Base-by-base conservation (phyloP, 2,113 vertebrate genomes). In the Ictidomys tridecemlineatus region DNA sequence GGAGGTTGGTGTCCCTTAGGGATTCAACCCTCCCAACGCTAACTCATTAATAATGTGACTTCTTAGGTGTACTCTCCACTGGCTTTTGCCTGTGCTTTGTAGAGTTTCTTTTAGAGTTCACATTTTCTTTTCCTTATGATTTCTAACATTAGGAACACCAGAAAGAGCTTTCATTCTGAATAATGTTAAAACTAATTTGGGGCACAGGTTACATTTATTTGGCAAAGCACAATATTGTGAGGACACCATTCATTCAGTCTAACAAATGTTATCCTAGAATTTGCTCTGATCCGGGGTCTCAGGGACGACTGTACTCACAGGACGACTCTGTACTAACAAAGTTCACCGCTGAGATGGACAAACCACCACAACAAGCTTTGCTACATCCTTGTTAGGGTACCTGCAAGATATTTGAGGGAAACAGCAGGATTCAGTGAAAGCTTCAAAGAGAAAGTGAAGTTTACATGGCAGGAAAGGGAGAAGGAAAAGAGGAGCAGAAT, bases 21-120 rank as follows among this genome's bases (percentile, higher is more conserved):
- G n/a, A 3, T 56, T 63, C 12, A 4, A 17, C 16, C 74, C 6
- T 82, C 39, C 51, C 12, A 0, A 0, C 30, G 70, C 37, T 76
- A 84, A 63, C 9, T 63, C 37, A 9, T 39, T 32, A 11, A 45
- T 26, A 53, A 0, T 12, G 0, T 63, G 65, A 28, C 30, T 77
- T 89, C n/a, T 74, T 76, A 42, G 32, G 3, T 37, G 58, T 91
- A 77, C 91, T 97, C 84, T 96, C 89, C 93, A 93, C 86, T 94
- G 96, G 58, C 89, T 92, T 88, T 84, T 53, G 22, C 30, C 65
- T 97, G 70, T 85, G 53, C 89, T 93, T 69, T 82, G 18, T 88
- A 93, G 34, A 78, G 8, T 74, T 77, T 85, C 78, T 65, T 80
- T 72, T 48, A 83, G 77, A 94, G 32, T 77, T 76, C 34, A 8